These are phyloP conservation scores for Drosophila atroscutellata DNA, from an alignment of 2,888 invertebrate genomes.

Conservation along the genomic window DNA sequence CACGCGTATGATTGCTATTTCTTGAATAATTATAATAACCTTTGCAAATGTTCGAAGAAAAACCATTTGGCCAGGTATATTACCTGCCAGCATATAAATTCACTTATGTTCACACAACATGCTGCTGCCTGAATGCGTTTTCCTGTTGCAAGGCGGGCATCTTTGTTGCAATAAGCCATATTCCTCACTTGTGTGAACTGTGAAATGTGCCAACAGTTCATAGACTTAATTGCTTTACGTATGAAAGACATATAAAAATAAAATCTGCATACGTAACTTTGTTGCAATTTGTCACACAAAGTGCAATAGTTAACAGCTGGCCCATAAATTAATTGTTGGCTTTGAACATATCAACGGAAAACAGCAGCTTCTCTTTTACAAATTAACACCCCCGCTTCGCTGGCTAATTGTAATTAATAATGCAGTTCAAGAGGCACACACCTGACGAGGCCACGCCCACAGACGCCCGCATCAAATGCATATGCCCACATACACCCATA, in stretches of 20 bases:
- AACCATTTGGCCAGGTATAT: neutral
- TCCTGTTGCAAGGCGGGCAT: neutral
- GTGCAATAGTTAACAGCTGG: slow-evolving; percentile 73
- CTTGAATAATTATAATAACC: neutral
- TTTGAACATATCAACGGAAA: slow-evolving; percentile 60
- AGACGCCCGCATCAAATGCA: neutral
- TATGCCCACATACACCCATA: slow-evolving; percentile 1
- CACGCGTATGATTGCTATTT: neutral
- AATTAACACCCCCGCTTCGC: slow-evolving; percentile 61
- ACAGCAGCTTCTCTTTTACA: slow-evolving; percentile 68
- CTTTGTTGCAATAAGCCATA: slow-evolving; percentile 19
- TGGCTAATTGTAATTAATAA: slow-evolving; percentile 75
- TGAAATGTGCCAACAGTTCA: slow-evolving; percentile 20
- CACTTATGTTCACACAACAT: neutral
- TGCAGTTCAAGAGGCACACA: slow-evolving; percentile 46
- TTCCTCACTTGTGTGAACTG: slow-evolving; percentile 3
- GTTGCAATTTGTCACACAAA: slow-evolving; percentile 70
- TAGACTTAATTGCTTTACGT: slow-evolving; percentile 58
- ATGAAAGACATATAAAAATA: slow-evolving; percentile 51
- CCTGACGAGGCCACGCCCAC: slow-evolving; percentile 60
- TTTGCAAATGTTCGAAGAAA: neutral
- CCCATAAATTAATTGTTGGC: slow-evolving; percentile 67
- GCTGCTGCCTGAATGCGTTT: neutral
- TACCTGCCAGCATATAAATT: neutral
- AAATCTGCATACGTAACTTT: slow-evolving; percentile 60